Evolutionary conservation across 2,888 invertebrate species (phyloP).

Genomic region (Cotesia congregata): DNA sequence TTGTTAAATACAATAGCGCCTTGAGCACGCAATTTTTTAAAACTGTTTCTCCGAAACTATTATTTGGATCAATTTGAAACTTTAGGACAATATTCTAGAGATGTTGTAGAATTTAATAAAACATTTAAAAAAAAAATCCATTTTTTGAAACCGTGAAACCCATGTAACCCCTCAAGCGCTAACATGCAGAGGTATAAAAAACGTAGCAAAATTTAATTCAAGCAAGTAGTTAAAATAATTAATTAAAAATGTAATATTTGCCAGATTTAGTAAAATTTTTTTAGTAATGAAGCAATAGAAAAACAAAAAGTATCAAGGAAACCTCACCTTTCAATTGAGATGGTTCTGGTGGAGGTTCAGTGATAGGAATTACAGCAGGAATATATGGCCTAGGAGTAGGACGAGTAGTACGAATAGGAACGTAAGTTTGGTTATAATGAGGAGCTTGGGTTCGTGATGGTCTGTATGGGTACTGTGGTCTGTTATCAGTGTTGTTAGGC

Average conservation of each 20-base stretch:
- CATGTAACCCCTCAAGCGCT: too few relatives aligned
- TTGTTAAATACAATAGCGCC: too few relatives aligned
- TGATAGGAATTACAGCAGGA: conserved; percentile 59
- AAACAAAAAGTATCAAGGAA: too few relatives aligned
- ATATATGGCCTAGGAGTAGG: conserved; percentile 54
- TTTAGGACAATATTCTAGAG: too few relatives aligned
- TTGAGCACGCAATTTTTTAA: too few relatives aligned
- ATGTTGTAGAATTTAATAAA: too few relatives aligned
- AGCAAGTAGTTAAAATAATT: neutral
- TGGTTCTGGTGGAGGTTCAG: conserved; percentile 45
- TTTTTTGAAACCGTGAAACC: too few relatives aligned
- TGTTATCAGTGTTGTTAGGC: conserved; percentile 57
- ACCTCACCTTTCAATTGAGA: conserved; percentile 60
- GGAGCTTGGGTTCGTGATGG: conserved; percentile 57
- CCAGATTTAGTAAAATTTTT: neutral
- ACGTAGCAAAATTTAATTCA: neutral
- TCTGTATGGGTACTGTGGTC: conserved; percentile 65
- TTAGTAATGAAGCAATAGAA: conserved; percentile 12
- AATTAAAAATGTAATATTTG: neutral
- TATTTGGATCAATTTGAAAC: too few relatives aligned
- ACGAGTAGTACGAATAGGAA: conserved; percentile 66
- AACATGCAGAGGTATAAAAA: neutral
- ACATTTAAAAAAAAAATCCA: too few relatives aligned
- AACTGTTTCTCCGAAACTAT: too few relatives aligned
- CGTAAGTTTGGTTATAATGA: conserved; percentile 60